A percentile compares a stretch with the other conserved stretches of the same genome.
phyloP scores from a whole-genome alignment of 2,888 invertebrate species.

The Epistrophe grossulariae region DNA sequence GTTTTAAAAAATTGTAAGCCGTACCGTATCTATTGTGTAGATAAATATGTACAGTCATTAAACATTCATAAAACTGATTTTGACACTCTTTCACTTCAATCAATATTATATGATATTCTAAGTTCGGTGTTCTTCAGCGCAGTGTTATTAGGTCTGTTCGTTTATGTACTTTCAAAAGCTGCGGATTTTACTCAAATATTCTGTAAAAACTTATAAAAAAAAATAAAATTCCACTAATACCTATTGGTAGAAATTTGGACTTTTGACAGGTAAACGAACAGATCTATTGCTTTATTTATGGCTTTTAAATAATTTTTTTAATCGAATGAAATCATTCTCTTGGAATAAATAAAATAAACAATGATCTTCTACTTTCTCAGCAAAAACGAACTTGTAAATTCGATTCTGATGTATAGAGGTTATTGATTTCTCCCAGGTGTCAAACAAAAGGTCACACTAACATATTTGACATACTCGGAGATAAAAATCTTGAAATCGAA shows the following conservation, averaged over 20 bases:
- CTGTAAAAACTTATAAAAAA: no score
- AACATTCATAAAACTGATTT: neutral
- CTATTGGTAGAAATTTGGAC: no score
- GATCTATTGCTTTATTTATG: no score
- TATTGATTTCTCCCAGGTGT: neutral
- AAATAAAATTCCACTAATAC: no score
- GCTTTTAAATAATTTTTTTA: no score
- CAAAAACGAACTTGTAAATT: neutral
- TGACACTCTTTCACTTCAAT: neutral
- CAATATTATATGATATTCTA: neutral
- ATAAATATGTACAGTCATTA: neutral
- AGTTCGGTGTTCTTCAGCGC: no score
- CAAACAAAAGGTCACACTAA: constrained; percentile 1
- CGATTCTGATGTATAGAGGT: neutral
- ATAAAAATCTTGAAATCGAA: constrained; percentile 32
- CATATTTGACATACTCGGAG: neutral
- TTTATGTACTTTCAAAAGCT: no score
- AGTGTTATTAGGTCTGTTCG: no score
- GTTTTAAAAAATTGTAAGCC: neutral
- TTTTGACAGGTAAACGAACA: no score
- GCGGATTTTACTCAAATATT: no score
- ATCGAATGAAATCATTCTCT: no score
- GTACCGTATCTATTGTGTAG: neutral
- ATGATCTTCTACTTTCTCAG: neutral
- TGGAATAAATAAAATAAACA: no score